Conservation (phyloP, 2,888 invertebrate genomes). For the Chesias legatella region DNA sequence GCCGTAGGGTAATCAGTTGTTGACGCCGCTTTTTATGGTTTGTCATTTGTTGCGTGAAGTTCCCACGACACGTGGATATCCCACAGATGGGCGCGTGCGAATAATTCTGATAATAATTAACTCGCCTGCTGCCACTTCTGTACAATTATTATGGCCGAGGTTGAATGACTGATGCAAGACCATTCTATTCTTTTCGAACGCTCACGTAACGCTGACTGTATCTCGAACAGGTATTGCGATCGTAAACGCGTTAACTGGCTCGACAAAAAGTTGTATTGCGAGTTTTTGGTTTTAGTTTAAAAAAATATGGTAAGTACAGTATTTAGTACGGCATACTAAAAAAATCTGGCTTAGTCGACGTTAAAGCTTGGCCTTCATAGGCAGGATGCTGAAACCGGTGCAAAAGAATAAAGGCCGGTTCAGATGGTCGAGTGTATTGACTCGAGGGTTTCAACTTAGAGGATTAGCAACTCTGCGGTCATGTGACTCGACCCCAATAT, state of each 20-base stretch:
- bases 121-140: conserved; percentile 50
- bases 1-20: conserved; percentile 53
- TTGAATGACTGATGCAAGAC: conserved; percentile 61
- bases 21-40: conserved; percentile 48
- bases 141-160: conserved; percentile 52
- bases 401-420: no score
- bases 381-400: no score
- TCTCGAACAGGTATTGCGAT: conserved; percentile 35
- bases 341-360: no score
- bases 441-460: no score
- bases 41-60: conserved; percentile 44
- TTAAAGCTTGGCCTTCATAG: no score
- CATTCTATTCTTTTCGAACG: conserved; percentile 60
- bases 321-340: no score
- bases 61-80: conserved; percentile 48
- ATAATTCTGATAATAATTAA: conserved; percentile 51
- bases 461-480: no score
- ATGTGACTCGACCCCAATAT: no score
- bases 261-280: neutral
- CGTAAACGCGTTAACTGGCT: conserved; percentile 6
- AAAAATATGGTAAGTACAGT: no score
- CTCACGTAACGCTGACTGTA: conserved; percentile 57
- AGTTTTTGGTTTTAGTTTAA: no score
- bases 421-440: no score
- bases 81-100: conserved; percentile 56